These are phyloP conservation scores for Sphecodes monilicornis DNA, from an alignment of 2,888 invertebrate genomes.

Conservation along the genomic window DNA sequence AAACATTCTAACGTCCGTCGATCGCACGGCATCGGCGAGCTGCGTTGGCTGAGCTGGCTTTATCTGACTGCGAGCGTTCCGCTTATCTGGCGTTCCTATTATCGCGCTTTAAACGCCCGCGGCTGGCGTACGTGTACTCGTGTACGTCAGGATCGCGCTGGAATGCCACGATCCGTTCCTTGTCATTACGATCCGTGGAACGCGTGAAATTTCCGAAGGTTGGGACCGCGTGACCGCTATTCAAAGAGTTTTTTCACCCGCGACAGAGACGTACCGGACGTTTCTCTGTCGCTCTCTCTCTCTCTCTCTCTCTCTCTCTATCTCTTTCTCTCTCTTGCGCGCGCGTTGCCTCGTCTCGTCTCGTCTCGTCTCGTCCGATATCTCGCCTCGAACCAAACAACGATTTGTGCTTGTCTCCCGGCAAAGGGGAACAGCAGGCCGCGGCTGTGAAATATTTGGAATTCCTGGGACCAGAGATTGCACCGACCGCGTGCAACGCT, in stretches of 20 bases:
- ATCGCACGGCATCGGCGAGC: neutral
- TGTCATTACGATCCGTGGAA: neutral
- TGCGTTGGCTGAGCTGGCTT: neutral
- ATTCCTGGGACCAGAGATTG: neutral
- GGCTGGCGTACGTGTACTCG: neutral
- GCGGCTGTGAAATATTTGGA: neutral
- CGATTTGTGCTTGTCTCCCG: neutral
- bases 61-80: conserved; percentile 19
- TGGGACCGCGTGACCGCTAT: conserved; percentile 9
- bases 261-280: neutral
- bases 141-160: neutral
- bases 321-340: neutral
- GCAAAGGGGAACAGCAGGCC: neutral
- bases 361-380: neutral
- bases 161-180: neutral
- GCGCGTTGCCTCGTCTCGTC: neutral
- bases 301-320: no score
- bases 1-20: conserved; percentile 22
- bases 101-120: conserved; percentile 14
- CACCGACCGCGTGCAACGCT: neutral
- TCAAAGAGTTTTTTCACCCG: neutral
- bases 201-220: neutral
- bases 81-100: conserved; percentile 38
- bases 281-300: no score
- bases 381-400: neutral